Evolutionary conservation across 2,888 invertebrate genomes (phyloP).

Genomic region (Dioctria linearis): DNA sequence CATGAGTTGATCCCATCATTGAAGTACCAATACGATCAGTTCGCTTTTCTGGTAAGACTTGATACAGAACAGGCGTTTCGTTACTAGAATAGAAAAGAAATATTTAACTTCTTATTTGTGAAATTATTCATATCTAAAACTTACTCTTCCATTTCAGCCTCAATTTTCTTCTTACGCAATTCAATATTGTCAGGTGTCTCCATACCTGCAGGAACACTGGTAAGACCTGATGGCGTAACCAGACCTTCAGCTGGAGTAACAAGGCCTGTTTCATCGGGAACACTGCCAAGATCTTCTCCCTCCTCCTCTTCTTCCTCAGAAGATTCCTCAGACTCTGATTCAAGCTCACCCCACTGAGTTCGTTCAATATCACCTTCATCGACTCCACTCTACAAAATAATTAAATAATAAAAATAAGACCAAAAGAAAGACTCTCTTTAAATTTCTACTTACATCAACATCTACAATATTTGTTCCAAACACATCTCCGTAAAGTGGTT

Average conservation of each 20-base stretch:
- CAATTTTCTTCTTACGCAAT: constrained; percentile 95
- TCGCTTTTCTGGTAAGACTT: constrained; percentile 95
- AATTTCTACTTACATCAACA: constrained; percentile 76
- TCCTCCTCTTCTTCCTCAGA: constrained; percentile 80
- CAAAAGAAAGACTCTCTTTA: too few relatives aligned
- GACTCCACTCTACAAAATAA: constrained; percentile 73
- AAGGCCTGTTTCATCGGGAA: constrained; percentile 84
- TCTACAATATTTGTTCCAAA: constrained; percentile 88
- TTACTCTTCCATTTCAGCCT: constrained; percentile 95
- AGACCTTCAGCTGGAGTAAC: constrained; percentile 95
- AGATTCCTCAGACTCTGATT: constrained; percentile 82
- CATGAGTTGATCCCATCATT: constrained; percentile 99
- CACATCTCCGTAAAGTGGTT: constrained; percentile 98
- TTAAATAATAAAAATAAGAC: constrained; percentile 26
- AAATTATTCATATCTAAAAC: constrained; percentile 59
- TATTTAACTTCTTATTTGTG: neutral
- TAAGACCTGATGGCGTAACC: constrained; percentile 95
- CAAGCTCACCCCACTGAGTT: constrained; percentile 97
- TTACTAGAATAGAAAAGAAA: constrained; percentile 73
- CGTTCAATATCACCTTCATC: constrained; percentile 93
- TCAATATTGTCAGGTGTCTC: constrained; percentile 99
- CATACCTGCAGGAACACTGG: constrained; percentile 92
- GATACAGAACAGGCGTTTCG: constrained; percentile 95
- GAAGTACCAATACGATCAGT: constrained; percentile 89
- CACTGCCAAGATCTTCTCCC: constrained; percentile 73